Evolutionary conservation across 2,797 vertebrate species (phyloP).

Genomic region (Chiroxiphia lanceolata): DNA sequence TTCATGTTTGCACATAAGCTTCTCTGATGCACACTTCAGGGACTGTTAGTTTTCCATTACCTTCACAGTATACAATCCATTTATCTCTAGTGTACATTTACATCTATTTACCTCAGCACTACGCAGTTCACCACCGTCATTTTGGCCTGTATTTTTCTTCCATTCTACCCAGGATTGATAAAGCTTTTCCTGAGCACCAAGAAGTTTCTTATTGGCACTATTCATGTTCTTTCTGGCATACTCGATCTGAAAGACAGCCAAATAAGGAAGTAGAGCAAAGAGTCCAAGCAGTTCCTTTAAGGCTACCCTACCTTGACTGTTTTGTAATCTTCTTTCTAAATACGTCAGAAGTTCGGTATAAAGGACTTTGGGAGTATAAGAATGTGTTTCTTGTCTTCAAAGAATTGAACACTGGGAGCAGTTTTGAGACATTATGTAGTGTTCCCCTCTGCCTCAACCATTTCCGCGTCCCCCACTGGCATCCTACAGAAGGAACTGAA

Average conservation of each 20-base stretch:
- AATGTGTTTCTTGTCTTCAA: background rate
- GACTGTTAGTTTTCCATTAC: background rate
- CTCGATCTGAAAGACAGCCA: constrained; percentile 82
- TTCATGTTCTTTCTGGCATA: constrained; percentile 85
- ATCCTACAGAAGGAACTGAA: background rate
- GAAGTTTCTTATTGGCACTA: constrained; percentile 83
- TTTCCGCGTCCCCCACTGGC: background rate
- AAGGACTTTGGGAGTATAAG: background rate
- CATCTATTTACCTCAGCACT: constrained; percentile 72
- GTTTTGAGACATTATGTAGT: background rate
- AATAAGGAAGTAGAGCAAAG: constrained; percentile 14
- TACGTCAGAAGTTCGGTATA: background rate
- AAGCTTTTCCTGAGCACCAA: constrained; percentile 81
- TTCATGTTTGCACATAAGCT: background rate
- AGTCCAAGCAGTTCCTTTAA: background rate
- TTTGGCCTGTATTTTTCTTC: constrained; percentile 75
- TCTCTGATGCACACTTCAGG: background rate
- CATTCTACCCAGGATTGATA: constrained; percentile 79
- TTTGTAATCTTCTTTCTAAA: background rate
- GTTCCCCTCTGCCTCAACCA: background rate
- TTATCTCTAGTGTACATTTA: background rate
- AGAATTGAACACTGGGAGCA: background rate
- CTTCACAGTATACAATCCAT: background rate
- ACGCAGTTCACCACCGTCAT: constrained; percentile 65
- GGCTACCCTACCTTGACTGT: background rate